Percentiles rank a stretch among this genome's conserved stretches.
Evolutionary conservation across 2,113 vertebrate species (phyloP).

Genomic region (Otolemur garnettii): DNA sequence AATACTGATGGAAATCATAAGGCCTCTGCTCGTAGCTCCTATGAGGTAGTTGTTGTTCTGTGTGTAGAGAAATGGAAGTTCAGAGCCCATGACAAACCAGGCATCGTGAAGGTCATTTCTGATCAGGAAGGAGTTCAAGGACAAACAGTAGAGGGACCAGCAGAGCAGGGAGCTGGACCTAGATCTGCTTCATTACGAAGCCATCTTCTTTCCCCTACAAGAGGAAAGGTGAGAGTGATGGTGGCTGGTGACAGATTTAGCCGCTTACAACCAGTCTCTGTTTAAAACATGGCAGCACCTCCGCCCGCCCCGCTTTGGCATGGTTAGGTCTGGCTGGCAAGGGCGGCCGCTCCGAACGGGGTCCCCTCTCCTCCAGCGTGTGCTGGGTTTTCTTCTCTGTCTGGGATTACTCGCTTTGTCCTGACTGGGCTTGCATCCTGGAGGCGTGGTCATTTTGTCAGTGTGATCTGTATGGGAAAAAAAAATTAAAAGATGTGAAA

Average conservation of each 20-base stretch:
- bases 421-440: background rate
- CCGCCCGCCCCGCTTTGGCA: background rate
- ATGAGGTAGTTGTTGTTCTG: background rate
- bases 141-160: background rate
- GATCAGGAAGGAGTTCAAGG: background rate
- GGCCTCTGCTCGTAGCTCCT: background rate
- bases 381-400: rapidly evolving
- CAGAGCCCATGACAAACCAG: background rate
- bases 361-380: rapidly evolving
- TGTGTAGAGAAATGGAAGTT: background rate
- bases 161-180: background rate
- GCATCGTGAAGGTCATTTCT: background rate
- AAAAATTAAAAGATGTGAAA: background rate
- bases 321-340: background rate
- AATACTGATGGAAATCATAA: background rate
- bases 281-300: background rate
- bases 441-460: background rate
- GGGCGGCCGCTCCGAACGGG: background rate
- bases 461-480: background rate
- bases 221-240: background rate
- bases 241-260: background rate
- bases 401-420: background rate
- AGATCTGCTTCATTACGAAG: background rate
- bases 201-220: background rate
- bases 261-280: background rate